A percentile compares a stretch with the other conserved stretches of the same genome.
phyloP scores from a whole-genome alignment of 1,140 invertebrate genomes.

The Calliphora vicina region DNA sequence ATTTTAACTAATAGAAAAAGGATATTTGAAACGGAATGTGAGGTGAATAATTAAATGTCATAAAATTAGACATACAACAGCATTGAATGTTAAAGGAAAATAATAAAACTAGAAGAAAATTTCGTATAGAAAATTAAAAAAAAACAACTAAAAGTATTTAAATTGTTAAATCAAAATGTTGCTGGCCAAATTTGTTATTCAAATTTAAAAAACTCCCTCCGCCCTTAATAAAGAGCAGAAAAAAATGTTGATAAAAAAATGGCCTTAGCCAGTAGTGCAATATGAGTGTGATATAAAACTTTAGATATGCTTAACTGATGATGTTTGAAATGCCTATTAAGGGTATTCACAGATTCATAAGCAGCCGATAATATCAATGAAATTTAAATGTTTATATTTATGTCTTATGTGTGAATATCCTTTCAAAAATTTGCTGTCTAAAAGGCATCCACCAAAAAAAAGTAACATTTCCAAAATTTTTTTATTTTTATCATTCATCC shows the following conservation, averaged over 20 bases:
- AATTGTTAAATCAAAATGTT: not conserved
- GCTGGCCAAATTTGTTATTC: not conserved
- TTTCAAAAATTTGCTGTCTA: not conserved
- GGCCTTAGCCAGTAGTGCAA: not conserved
- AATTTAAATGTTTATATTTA: not conserved
- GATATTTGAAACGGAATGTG: slow-evolving; percentile 12
- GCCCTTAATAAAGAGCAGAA: not conserved
- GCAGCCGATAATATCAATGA: not conserved
- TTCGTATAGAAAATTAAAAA: not conserved
- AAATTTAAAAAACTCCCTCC: not conserved
- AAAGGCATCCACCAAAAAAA: not conserved
- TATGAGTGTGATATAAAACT: not conserved
- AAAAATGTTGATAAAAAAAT: too few species aligned
- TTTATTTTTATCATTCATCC: slow-evolving; percentile 3
- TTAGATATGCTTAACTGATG: not conserved
- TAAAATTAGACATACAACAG: not conserved
- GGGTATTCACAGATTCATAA: not conserved
- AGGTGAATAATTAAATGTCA: slow-evolving; percentile 7
- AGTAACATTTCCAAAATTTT: not conserved
- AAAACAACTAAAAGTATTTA: not conserved
- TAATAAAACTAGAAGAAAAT: not conserved
- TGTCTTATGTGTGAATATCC: not conserved
- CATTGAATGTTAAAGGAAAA: not conserved
- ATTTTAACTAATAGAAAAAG: slow-evolving; percentile 10
- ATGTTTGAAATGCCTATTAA: not conserved